phyloP scores from a whole-genome alignment of 2,888 invertebrate species.

The Acleris laterana region DNA sequence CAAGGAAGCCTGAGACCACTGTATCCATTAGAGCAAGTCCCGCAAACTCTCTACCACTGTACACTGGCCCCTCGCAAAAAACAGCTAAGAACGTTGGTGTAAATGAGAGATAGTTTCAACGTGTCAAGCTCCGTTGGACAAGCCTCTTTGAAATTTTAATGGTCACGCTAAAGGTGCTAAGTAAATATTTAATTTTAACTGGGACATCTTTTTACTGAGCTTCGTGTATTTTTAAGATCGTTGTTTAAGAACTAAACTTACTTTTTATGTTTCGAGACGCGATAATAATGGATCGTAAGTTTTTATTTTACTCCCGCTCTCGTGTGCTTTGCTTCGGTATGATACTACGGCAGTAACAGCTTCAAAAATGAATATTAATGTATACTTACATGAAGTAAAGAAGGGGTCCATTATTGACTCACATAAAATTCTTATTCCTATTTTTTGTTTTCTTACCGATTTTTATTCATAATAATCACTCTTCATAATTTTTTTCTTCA shows the following conservation, averaged over 20 bases:
- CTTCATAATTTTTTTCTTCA: too few relatives aligned
- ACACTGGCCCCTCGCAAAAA: constrained; percentile 3
- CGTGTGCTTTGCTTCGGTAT: too few relatives aligned
- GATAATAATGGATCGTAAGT: too few relatives aligned
- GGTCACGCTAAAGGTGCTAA: constrained; percentile 4
- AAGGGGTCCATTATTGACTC: too few relatives aligned
- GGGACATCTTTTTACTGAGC: constrained; percentile 9
- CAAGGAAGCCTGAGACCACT: background rate
- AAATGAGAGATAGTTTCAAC: constrained; percentile 11
- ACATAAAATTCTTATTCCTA: too few relatives aligned
- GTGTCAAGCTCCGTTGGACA: constrained; percentile 6
- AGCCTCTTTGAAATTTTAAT: constrained; percentile 29
- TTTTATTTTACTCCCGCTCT: too few relatives aligned
- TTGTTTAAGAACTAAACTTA: background rate
- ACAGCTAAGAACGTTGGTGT: constrained; percentile 1
- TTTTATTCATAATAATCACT: too few relatives aligned
- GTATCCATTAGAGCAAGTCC: constrained; percentile 14
- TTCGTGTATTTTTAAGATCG: constrained; percentile 15
- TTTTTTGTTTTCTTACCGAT: too few relatives aligned
- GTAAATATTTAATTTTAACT: constrained; percentile 28
- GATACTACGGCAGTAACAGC: too few relatives aligned
- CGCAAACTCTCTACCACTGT: constrained; percentile 5
- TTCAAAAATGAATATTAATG: too few relatives aligned
- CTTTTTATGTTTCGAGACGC: background rate
- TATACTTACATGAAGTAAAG: too few relatives aligned